A percentile compares a stretch with the other conserved stretches of the same genome.
These are phyloP conservation scores for Heteromormyrus szaboi DNA, from an alignment of 2,797 vertebrate genomes.

Conservation along the genomic window DNA sequence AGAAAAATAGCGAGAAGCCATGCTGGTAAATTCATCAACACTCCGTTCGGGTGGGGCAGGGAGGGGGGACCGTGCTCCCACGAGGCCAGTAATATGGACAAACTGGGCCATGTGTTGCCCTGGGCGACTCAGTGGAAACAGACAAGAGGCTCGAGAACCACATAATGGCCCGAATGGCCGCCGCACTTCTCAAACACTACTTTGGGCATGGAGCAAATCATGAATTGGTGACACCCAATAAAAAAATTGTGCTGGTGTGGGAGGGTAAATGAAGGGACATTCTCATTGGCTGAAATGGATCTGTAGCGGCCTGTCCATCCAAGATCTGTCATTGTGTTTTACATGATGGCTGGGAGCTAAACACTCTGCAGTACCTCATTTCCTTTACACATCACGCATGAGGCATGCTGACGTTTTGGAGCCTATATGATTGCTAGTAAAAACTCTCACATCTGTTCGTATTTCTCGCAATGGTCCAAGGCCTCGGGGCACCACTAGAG, in stretches of 20 bases:
- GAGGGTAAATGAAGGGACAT: not conserved
- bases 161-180: not conserved
- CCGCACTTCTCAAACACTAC: not conserved
- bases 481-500: not conserved
- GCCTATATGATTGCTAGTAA: not conserved
- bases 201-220: not conserved
- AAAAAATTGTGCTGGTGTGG: not conserved
- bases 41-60: not conserved
- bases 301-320: not conserved
- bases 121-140: not conserved
- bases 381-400: not conserved
- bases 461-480: not conserved
- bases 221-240: not conserved
- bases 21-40: conserved; percentile 1
- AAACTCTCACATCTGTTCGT: not conserved
- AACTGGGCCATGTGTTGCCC: not conserved
- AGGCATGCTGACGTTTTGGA: not conserved
- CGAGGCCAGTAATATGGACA: not conserved
- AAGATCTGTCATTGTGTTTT: not conserved
- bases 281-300: not conserved
- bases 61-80: not conserved
- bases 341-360: not conserved
- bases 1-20: not conserved
- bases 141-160: not conserved
- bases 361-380: not conserved